These are phyloP conservation scores for Pachypsylla venusta DNA, from an alignment of 1,140 invertebrate species.

Conservation along the genomic window DNA sequence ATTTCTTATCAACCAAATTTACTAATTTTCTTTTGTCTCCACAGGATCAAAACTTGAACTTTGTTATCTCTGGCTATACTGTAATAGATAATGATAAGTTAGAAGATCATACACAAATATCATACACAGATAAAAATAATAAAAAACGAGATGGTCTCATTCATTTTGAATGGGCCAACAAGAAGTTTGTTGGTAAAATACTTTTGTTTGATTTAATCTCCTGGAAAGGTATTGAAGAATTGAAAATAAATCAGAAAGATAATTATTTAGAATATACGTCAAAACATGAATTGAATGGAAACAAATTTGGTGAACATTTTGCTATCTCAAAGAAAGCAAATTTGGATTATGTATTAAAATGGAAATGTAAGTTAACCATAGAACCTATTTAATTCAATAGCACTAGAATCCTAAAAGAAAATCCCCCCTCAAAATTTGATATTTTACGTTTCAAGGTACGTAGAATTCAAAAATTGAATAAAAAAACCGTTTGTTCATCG, in stretches of 20 bases:
- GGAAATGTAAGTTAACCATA: conserved; percentile 11
- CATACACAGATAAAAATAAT: conserved; percentile 8
- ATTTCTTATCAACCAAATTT: no score
- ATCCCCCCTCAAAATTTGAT: no score
- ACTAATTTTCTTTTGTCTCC: no score
- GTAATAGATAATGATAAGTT: conserved; percentile 15
- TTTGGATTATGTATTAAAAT: conserved; percentile 14
- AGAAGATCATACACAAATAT: neutral
- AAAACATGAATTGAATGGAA: conserved; percentile 14
- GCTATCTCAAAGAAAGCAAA: conserved; percentile 11
- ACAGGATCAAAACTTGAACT: conserved; percentile 31
- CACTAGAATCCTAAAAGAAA: no score
- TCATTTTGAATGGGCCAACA: conserved; percentile 2
- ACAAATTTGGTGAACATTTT: conserved; percentile 12
- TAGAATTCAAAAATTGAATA: no score
- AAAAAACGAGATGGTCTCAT: conserved; percentile 3
- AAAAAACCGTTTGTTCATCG: no score
- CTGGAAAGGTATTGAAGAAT: conserved; percentile 1
- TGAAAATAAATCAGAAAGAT: conserved; percentile 29
- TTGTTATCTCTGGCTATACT: conserved; percentile 25
- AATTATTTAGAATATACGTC: conserved; percentile 8
- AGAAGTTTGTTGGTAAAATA: conserved; percentile 7
- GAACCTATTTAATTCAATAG: no score
- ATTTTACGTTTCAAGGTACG: no score
- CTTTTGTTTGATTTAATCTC: conserved; percentile 9